phyloP scores from a whole-genome alignment of 2,113 vertebrate genomes.

The Sardina pilchardus region DNA sequence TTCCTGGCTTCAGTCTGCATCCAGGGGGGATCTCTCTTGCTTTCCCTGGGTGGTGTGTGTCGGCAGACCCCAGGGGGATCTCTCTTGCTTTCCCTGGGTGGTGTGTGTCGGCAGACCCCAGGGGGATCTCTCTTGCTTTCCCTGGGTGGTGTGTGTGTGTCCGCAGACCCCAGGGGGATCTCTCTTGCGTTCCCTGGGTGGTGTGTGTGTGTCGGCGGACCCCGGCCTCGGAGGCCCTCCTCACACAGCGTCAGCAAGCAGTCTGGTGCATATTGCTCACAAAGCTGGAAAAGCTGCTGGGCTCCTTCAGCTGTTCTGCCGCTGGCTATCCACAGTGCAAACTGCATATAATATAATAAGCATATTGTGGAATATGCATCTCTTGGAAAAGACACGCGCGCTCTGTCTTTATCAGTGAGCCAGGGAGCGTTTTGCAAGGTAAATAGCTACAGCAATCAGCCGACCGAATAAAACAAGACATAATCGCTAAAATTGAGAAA shows the following conservation, averaged over 20 bases:
- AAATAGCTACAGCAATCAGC: background rate
- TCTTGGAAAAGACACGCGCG: background rate
- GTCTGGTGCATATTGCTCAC: background rate
- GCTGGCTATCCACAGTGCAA: background rate
- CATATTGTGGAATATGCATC: no score
- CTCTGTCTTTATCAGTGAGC: background rate
- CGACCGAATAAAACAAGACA: slow-evolving; percentile 5
- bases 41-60: background rate
- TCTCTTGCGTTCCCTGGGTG: background rate
- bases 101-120: background rate
- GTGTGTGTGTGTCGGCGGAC: no score
- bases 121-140: background rate
- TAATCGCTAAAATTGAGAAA: background rate
- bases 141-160: background rate
- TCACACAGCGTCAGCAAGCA: background rate
- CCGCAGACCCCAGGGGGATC: background rate
- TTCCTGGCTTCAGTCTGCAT: background rate
- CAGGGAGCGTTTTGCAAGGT: background rate
- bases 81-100: background rate
- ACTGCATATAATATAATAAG: no score
- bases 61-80: background rate
- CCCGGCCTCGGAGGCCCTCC: background rate
- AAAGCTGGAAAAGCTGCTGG: background rate
- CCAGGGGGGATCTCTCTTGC: background rate
- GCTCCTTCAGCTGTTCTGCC: background rate